Evolutionary conservation across 2,888 invertebrate genomes (phyloP).

Genomic region (Scrobipalpa atriplicella): DNA sequence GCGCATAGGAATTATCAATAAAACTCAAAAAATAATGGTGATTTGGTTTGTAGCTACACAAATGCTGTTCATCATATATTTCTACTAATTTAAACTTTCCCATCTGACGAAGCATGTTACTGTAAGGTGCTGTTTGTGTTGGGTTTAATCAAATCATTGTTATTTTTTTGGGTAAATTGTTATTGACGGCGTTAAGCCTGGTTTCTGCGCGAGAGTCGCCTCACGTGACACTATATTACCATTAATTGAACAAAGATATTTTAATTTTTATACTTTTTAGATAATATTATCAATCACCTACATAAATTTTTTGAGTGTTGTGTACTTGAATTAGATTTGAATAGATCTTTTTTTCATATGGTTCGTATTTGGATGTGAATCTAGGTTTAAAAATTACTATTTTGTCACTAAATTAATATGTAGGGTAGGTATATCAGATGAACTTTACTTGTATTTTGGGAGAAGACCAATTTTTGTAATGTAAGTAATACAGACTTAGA

Average conservation of each 20-base stretch:
- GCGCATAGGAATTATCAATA: too few species aligned
- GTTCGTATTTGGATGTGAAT: background rate
- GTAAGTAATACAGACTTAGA: background rate
- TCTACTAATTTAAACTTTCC: too few species aligned
- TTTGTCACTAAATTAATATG: background rate
- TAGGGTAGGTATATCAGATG: background rate
- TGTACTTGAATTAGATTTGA: constrained; percentile 13
- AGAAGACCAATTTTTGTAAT: constrained; percentile 15
- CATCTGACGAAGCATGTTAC: too few species aligned
- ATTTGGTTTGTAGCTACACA: too few species aligned
- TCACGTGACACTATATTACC: constrained; percentile 15
- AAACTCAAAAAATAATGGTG: too few species aligned
- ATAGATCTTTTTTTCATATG: constrained; percentile 6
- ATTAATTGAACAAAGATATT: constrained; percentile 17
- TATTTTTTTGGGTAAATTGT: too few species aligned
- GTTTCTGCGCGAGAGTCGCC: background rate
- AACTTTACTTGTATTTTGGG: background rate
- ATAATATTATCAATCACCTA: constrained; percentile 4
- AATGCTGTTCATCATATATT: too few species aligned
- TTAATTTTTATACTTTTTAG: constrained; percentile 22
- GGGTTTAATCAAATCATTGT: too few species aligned
- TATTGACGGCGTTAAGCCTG: background rate
- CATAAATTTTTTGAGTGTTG: background rate
- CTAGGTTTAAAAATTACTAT: background rate
- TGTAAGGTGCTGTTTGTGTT: background rate